phyloP scores from a whole-genome alignment of 2,888 invertebrate genomes.

The Ryuthela nishihirai region DNA sequence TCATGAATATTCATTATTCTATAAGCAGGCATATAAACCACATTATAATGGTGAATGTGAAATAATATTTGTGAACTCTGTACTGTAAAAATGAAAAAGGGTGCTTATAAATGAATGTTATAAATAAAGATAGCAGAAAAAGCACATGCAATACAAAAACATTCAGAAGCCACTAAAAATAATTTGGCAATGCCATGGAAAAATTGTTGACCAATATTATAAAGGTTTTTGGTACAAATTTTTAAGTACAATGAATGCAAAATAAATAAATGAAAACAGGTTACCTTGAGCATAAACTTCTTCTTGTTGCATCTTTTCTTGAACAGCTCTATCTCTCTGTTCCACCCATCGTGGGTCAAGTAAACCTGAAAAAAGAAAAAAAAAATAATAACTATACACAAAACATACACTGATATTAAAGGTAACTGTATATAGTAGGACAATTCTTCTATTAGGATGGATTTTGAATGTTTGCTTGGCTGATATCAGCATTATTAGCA shows the following conservation, averaged over 20 bases:
- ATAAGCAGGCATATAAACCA: too few species aligned
- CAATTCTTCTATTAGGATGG: too few species aligned
- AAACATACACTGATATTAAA: too few species aligned
- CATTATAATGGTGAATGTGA: too few species aligned
- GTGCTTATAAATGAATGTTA: background rate
- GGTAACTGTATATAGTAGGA: too few species aligned
- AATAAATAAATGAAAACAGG: constrained; percentile 10
- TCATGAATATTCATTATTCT: too few species aligned
- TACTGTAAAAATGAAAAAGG: too few species aligned
- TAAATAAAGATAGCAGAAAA: background rate
- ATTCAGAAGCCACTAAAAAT: background rate
- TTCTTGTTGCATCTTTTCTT: constrained; percentile 88
- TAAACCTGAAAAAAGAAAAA: constrained; percentile 59
- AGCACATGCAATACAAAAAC: background rate
- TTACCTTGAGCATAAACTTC: constrained; percentile 69
- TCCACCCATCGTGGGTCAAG: constrained; percentile 97
- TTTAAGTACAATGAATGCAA: background rate
- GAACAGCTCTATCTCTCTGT: constrained; percentile 88
- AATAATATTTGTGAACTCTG: too few species aligned
- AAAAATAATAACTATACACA: background rate
- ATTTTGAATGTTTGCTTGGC: too few species aligned
- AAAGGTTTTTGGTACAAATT: constrained; percentile 4
- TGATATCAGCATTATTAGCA: too few species aligned
- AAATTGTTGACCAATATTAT: constrained; percentile 1
- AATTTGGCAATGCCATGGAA: background rate